A percentile compares a stretch with the other conserved stretches of the same genome.
phyloP scores from a whole-genome alignment of 1,140 invertebrate genomes.

The Hyphantria cunea region DNA sequence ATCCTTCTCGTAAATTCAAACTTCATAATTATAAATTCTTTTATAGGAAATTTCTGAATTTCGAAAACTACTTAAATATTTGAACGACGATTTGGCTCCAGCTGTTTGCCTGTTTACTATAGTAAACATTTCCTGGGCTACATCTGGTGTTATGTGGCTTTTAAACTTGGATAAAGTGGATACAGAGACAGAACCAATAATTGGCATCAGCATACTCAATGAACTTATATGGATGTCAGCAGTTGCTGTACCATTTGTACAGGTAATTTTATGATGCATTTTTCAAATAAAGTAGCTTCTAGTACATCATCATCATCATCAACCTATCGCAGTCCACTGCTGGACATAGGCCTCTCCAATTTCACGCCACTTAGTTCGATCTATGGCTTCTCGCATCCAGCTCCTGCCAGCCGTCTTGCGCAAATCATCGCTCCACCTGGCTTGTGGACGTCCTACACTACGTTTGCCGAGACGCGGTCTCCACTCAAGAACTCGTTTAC shows the following conservation, averaged over 20 bases:
- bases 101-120: constrained; percentile 89
- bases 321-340: no score
- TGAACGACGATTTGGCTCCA: constrained; percentile 88
- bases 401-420: no score
- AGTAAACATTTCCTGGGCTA: constrained; percentile 87
- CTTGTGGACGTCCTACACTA: no score
- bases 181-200: constrained; percentile 80
- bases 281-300: no score
- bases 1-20: no score
- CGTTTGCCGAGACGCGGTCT: no score
- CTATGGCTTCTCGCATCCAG: no score
- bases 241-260: constrained; percentile 86
- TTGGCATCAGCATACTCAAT: constrained; percentile 85
- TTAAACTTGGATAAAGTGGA: constrained; percentile 82
- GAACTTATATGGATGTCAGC: constrained; percentile 87
- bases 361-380: no score
- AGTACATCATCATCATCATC: no score
- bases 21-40: constrained; percentile 15
- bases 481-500: no score
- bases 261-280: constrained; percentile 80
- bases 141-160: constrained; percentile 86
- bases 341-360: no score
- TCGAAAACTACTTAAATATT: constrained; percentile 87
- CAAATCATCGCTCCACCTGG: no score
- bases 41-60: constrained; percentile 88